These are phyloP conservation scores for Enteromius paludinosus DNA, from an alignment of 2,797 vertebrate genomes.

Conservation along the genomic window DNA sequence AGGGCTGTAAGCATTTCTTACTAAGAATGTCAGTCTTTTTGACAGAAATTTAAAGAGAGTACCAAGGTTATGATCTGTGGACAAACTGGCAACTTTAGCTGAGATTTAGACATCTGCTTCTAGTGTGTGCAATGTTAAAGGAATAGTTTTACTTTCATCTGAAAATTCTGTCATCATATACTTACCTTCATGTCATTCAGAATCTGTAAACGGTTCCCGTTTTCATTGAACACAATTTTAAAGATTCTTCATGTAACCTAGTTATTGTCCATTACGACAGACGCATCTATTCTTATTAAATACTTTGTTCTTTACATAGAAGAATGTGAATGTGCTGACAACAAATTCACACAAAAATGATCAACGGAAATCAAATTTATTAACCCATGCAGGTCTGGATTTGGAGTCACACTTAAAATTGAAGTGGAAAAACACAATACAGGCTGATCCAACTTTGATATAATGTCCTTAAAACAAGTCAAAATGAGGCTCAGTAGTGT, in stretches of 20 bases:
- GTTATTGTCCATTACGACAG: background rate
- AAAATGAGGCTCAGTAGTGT: too few relatives aligned
- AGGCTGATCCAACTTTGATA: too few relatives aligned
- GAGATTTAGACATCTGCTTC: constrained; percentile 13
- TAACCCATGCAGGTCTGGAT: too few relatives aligned
- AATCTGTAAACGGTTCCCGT: background rate
- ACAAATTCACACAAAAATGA: too few relatives aligned
- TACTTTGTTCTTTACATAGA: too few relatives aligned
- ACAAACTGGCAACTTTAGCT: constrained; percentile 28
- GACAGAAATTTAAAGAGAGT: constrained; percentile 38
- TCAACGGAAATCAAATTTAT: too few relatives aligned
- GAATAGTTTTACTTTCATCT: too few relatives aligned
- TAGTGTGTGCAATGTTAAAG: background rate
- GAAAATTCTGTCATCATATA: background rate
- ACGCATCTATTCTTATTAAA: too few relatives aligned
- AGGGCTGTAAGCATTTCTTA: constrained; percentile 40
- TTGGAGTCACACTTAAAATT: too few relatives aligned
- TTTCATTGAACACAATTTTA: background rate
- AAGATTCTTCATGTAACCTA: background rate
- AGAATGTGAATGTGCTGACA: too few relatives aligned
- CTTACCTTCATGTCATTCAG: background rate
- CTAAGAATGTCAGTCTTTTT: constrained; percentile 43
- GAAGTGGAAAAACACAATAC: too few relatives aligned
- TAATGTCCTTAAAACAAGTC: too few relatives aligned
- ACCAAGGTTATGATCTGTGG: constrained; percentile 38